These are phyloP conservation scores for Apamea sordens DNA, from an alignment of 2,888 invertebrate species.

Conservation along the genomic window DNA sequence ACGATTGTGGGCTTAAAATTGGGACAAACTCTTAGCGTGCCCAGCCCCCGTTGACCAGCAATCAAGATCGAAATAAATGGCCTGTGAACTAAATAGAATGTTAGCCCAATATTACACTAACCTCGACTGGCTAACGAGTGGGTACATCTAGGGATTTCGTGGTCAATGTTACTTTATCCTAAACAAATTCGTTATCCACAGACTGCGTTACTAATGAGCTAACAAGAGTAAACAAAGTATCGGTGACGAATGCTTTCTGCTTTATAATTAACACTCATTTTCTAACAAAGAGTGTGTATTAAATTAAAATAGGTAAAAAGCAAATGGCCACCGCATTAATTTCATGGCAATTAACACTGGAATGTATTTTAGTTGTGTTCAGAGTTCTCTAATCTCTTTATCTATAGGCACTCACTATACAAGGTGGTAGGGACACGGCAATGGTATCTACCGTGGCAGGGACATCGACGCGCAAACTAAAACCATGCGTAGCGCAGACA, in stretches of 20 bases:
- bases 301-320: slow-evolving; percentile 48
- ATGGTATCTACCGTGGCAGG: no score
- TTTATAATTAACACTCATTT: slow-evolving; percentile 21
- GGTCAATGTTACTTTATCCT: slow-evolving; percentile 15
- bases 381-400: no score
- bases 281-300: slow-evolving; percentile 21
- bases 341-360: slow-evolving; percentile 62
- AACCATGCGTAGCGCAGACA: no score
- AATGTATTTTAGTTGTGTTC: slow-evolving; percentile 46
- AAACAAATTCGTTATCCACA: slow-evolving; percentile 35
- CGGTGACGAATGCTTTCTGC: slow-evolving; percentile 19
- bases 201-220: slow-evolving; percentile 21
- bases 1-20: background rate
- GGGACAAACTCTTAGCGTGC: background rate
- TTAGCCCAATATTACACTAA: slow-evolving; percentile 12
- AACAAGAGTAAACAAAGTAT: slow-evolving; percentile 30
- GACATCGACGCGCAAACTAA: no score
- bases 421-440: no score
- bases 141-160: slow-evolving; percentile 7
- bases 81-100: background rate
- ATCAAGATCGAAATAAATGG: background rate
- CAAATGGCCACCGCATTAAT: slow-evolving; percentile 48
- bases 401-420: no score
- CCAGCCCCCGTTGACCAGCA: background rate
- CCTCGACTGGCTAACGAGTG: slow-evolving; percentile 3